A percentile compares a stretch with the other conserved stretches of the same genome.
Evolutionary conservation across 2,113 vertebrate genomes (phyloP).

Genomic region (Ophthalmolycus amberensis): DNA sequence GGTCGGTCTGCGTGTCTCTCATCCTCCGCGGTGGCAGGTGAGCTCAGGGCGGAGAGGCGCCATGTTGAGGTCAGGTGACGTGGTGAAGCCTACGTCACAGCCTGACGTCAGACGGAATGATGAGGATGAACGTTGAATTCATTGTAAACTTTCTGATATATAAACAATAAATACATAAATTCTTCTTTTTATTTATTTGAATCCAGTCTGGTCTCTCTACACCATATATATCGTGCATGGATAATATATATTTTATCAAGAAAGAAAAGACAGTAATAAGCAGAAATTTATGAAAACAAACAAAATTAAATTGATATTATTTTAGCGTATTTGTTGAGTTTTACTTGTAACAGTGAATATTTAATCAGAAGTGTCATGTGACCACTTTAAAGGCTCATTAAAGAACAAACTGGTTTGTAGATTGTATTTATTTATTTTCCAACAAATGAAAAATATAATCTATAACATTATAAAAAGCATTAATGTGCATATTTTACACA

Average conservation of each 20-base stretch:
- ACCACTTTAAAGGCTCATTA: not conserved
- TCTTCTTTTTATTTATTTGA: no score
- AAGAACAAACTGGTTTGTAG: not conserved
- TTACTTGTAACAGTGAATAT: no score
- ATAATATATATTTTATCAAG: no score
- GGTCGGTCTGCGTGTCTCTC: not conserved
- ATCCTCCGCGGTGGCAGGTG: slow-evolving; percentile 14
- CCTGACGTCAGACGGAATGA: not conserved
- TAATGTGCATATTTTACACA: not conserved
- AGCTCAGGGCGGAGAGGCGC: not conserved
- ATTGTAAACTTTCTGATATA: no score
- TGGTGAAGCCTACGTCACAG: not conserved
- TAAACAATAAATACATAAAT: no score
- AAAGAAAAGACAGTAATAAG: no score
- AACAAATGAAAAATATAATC: slow-evolving; percentile 20
- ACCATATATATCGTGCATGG: no score
- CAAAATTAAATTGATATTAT: no score
- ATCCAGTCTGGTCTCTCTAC: no score
- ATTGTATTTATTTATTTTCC: slow-evolving; percentile 19
- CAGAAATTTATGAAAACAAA: no score
- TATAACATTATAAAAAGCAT: slow-evolving; percentile 25
- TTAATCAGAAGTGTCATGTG: not conserved
- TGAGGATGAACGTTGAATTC: no score
- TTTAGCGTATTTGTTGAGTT: no score
- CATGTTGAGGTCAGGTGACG: slow-evolving; percentile 16